phyloP scores from a whole-genome alignment of 1,140 invertebrate genomes.

The Pararge aegeria region DNA sequence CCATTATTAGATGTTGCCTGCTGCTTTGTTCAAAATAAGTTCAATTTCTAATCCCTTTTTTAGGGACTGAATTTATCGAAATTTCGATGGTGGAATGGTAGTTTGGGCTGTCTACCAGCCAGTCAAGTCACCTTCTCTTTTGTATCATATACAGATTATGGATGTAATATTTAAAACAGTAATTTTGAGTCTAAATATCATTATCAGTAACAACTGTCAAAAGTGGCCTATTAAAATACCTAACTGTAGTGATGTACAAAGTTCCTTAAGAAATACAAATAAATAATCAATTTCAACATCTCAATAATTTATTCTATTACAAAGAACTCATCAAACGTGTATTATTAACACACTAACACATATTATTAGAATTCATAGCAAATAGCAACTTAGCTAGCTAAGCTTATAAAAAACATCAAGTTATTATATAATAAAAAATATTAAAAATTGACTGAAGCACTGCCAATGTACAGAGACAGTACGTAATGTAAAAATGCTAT shows the following conservation, averaged over 20 bases:
- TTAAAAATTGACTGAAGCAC: conserved; percentile 1
- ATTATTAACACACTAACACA: conserved; percentile 35
- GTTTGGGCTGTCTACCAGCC: too few relatives aligned
- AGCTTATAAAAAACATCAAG: conserved; percentile 18
- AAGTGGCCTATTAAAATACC: not conserved
- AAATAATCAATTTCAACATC: conserved; percentile 41
- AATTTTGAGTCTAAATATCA: too few relatives aligned
- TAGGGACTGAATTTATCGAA: too few relatives aligned
- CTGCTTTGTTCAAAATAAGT: too few relatives aligned
- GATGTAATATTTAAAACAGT: too few relatives aligned
- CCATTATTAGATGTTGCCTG: too few relatives aligned
- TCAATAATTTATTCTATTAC: conserved; percentile 49
- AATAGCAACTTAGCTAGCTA: conserved; percentile 18
- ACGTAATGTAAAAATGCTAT: not conserved
- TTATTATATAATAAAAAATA: not conserved
- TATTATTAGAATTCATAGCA: conserved; percentile 15
- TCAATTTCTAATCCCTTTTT: too few relatives aligned
- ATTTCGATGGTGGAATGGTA: too few relatives aligned
- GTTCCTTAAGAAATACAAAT: conserved; percentile 1
- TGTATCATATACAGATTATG: too few relatives aligned
- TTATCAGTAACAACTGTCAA: not conserved
- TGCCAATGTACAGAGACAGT: not conserved
- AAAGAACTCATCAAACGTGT: conserved; percentile 35
- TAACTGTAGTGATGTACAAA: not conserved
- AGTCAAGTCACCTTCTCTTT: too few relatives aligned